A percentile compares a stretch with the other conserved stretches of the same genome.
Conservation (phyloP, 2,797 vertebrate species). For the Rhyacichthys aspro region DNA sequence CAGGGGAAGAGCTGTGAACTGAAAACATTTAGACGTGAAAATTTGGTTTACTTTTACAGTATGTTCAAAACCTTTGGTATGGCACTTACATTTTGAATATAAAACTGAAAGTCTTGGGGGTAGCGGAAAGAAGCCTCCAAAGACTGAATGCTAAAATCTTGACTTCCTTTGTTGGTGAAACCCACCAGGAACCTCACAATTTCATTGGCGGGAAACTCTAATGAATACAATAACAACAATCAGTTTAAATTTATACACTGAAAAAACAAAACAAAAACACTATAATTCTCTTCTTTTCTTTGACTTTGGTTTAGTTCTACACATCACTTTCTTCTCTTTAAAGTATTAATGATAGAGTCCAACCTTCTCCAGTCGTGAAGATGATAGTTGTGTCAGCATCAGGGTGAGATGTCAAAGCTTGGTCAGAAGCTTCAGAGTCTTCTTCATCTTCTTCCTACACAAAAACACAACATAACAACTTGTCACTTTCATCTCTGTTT, state of each 20-base stretch:
- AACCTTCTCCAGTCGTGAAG: slow-evolving; percentile 82
- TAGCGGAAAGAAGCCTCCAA: slow-evolving; percentile 84
- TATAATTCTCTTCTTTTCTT: too few species aligned
- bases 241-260: too few species aligned
- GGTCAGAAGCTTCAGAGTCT: slow-evolving; percentile 61
- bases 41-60: neutral
- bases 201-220: slow-evolving; percentile 82
- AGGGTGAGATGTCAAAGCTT: slow-evolving; percentile 66
- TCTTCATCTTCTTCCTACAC: slow-evolving; percentile 75
- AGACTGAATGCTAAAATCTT: slow-evolving; percentile 76
- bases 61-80: neutral
- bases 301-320: too few species aligned
- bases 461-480: slow-evolving; percentile 1
- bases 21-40: neutral
- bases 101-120: slow-evolving; percentile 83
- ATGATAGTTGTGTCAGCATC: slow-evolving; percentile 82
- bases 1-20: slow-evolving; percentile 83
- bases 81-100: slow-evolving; percentile 81
- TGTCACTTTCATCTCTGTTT: neutral
- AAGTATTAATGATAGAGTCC: neutral
- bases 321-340: too few species aligned
- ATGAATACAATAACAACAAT: neutral
- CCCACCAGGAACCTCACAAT: slow-evolving; percentile 83
- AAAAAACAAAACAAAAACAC: too few species aligned
- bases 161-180: slow-evolving; percentile 80